Evolutionary conservation across 2,797 vertebrate genomes (phyloP), one percentile per base, ranked within the genome.

Genomic region (Taenioides sp.): DNA sequence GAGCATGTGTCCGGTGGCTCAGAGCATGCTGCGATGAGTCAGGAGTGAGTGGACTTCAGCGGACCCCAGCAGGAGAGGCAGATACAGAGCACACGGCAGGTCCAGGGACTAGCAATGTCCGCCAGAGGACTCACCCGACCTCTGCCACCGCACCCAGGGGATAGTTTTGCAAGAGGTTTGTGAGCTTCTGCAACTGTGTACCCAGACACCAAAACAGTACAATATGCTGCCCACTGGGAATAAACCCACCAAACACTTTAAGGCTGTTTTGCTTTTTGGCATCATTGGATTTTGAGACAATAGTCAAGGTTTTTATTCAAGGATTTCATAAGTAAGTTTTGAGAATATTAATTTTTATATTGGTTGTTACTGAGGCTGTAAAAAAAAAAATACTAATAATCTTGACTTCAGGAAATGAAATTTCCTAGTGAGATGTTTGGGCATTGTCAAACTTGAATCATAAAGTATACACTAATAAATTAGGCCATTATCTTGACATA

Each of bases 1-100:
- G 17, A 68, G 78, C 69, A 69, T 80, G 84, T 87, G 88, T 88
- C 85, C 71, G 37, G 80, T 90, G 81, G 86, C 86, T 81, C 70
- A 84, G 80, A 88, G 87, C 89, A 89, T 78, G 86, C 81, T 84
- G 81, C 63, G 65, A 82, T 90, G 89, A 90, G 87, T 90, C 88
- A 88, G 86, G 77, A 71, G 73, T 75, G 73, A 80, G 77, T 7
- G 63, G 86, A 85, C 84, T 77, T 77, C 54, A n/a, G 74, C 74
- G 79, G 71, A 84, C 75, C 80, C 70, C 81, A 80, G 70, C 72
- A 65, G 25, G 59, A 79, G 79, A 87, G 71, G 74, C 69, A 84
- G 81, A 85, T 79, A 79, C 67, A 78, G 77, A 52, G 67, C 62
- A 72, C 80, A 71, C 76, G 65, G 34, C 4, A 84, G 81, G 84